Percentiles rank a stretch among this genome's conserved stretches.
These are phyloP conservation scores for Etheostoma cragini DNA, from an alignment of 2,113 vertebrate species.

Conservation along the genomic window DNA sequence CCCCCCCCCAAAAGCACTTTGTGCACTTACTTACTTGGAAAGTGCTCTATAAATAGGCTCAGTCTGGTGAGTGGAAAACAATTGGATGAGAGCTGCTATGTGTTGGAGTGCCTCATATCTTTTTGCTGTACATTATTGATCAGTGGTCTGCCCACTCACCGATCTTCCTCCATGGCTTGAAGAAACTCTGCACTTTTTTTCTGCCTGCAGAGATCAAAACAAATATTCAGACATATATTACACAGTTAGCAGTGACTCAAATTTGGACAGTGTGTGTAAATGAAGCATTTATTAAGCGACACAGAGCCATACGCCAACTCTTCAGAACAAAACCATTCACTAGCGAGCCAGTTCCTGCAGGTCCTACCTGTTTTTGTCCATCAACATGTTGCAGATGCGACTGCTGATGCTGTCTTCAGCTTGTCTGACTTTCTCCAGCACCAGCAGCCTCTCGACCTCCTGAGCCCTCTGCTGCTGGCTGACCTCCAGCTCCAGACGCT, in stretches of 20 bases:
- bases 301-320: background rate
- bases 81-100: constrained; percentile 1
- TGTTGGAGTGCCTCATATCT: background rate
- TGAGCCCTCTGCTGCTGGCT: constrained; percentile 86
- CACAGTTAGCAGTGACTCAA: background rate
- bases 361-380: constrained; percentile 89
- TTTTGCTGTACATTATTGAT: background rate
- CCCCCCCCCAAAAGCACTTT: constrained; percentile 10
- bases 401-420: constrained; percentile 84
- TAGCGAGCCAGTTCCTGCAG: background rate
- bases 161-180: constrained; percentile 92
- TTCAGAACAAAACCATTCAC: background rate
- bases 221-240: background rate
- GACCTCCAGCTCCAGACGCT: constrained; percentile 88
- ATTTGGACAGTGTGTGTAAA: background rate
- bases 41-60: constrained; percentile 31
- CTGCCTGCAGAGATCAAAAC: constrained; percentile 82
- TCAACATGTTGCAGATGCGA: constrained; percentile 89
- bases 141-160: constrained; percentile 82
- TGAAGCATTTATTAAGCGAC: background rate
- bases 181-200: constrained; percentile 90
- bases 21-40: background rate
- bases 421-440: constrained; percentile 87
- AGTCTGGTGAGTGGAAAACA: constrained; percentile 25
- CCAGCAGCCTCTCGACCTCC: constrained; percentile 86